Evolutionary conservation across 2,888 invertebrate genomes (phyloP).

Genomic region (Drosophila neutralis): DNA sequence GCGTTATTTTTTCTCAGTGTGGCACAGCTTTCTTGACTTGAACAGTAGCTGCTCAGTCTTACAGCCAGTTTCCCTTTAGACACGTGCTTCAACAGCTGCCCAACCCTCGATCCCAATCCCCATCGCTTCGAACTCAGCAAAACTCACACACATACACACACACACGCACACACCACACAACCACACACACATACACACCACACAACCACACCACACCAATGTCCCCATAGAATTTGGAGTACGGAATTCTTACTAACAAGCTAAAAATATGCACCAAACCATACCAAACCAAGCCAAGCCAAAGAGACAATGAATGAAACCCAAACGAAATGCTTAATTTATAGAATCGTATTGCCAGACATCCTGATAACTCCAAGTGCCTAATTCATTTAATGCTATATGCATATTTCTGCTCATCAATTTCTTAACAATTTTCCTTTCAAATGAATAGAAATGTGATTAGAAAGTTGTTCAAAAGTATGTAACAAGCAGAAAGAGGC

Average conservation of each 20-base stretch:
- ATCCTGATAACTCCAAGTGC: conserved; percentile 1
- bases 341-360: conserved; percentile 10
- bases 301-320: background rate
- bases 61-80: conserved; percentile 6
- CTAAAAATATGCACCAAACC: conserved; percentile 17
- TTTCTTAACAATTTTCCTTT: background rate
- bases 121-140: background rate
- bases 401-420: background rate
- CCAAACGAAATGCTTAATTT: conserved; percentile 4
- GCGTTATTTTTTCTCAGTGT: background rate
- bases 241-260: conserved; percentile 12
- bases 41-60: background rate
- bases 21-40: background rate
- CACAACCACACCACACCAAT: background rate
- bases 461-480: background rate
- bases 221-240: conserved; percentile 23
- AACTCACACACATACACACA: background rate
- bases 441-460: background rate
- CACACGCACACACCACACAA: background rate
- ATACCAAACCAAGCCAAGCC: background rate
- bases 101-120: background rate
- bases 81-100: conserved; percentile 9
- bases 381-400: background rate
- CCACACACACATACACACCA: background rate
- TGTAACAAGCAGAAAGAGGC: background rate